These are phyloP conservation scores for Oscheius sp. DNA, from an alignment of 2,888 invertebrate species.

Conservation along the genomic window DNA sequence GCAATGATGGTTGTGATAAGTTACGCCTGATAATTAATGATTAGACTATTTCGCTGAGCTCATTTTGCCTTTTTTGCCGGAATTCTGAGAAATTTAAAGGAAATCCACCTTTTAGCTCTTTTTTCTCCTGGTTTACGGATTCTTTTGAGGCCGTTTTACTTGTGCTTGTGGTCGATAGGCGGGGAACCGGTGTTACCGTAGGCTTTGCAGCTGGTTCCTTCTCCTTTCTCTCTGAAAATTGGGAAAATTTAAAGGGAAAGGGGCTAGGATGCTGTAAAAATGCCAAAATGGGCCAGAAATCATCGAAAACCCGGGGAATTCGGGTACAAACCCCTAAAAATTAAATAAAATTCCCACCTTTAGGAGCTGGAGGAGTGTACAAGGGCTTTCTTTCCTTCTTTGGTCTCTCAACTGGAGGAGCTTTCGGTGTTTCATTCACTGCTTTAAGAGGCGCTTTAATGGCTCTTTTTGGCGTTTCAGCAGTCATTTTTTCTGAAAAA, in stretches of 20 bases:
- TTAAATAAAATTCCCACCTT: slow-evolving; percentile 36
- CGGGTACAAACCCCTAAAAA: not conserved
- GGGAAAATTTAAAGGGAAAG: not conserved
- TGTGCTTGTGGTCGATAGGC: not conserved
- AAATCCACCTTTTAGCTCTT: slow-evolving; percentile 12
- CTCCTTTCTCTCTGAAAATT: slow-evolving; percentile 41
- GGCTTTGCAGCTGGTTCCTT: slow-evolving; percentile 37
- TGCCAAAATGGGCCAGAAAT: not conserved
- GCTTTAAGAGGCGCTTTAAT: slow-evolving; percentile 47
- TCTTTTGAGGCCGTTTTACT: slow-evolving; percentile 6
- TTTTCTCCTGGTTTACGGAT: slow-evolving; percentile 10
- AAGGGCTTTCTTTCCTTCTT: slow-evolving; percentile 57
- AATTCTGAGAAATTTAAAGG: not conserved
- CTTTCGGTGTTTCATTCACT: slow-evolving; percentile 38
- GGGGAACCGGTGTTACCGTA: not conserved
- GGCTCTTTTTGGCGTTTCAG: slow-evolving; percentile 30
- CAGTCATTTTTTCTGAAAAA: slow-evolving; percentile 40
- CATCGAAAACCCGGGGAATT: not conserved
- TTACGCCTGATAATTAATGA: slow-evolving; percentile 29
- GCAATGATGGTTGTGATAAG: slow-evolving; percentile 34
- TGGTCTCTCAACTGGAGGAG: slow-evolving; percentile 45
- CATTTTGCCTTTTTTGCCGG: not conserved
- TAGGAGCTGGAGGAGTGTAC: slow-evolving; percentile 55
- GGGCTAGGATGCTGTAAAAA: not conserved
- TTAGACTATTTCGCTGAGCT: slow-evolving; percentile 31